These are phyloP conservation scores for Corythornis vintsioides DNA, from an alignment of 2,113 vertebrate species.

Conservation along the genomic window DNA sequence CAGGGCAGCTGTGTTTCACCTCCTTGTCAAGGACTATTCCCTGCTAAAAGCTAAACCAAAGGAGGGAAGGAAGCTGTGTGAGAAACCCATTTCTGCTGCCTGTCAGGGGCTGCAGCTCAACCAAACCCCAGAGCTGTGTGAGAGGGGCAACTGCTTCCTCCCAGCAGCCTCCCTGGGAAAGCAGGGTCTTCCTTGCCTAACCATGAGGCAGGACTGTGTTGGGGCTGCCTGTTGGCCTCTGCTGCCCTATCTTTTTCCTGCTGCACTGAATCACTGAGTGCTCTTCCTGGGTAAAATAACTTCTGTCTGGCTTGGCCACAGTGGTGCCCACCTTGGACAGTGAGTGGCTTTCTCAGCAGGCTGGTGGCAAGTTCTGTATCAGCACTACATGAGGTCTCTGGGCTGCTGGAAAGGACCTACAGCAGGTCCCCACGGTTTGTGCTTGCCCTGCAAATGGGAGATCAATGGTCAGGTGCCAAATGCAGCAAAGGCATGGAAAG, in stretches of 20 bases:
- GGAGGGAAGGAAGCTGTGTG: neutral
- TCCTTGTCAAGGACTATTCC: neutral
- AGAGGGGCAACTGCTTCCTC: neutral
- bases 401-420: neutral
- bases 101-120: neutral
- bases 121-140: neutral
- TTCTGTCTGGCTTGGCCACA: accelerated
- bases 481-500: neutral
- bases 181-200: neutral
- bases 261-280: neutral
- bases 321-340: accelerated
- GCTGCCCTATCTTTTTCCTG: neutral
- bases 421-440: neutral
- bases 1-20: neutral
- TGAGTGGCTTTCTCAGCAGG: neutral
- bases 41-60: neutral
- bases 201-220: neutral
- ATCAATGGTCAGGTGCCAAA: neutral
- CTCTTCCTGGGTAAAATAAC: neutral
- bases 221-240: neutral
- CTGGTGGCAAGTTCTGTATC: neutral
- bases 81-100: neutral
- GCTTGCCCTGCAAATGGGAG: neutral
- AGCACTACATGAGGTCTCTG: neutral
- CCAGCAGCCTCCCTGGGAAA: neutral